Evolutionary conservation across 2,888 invertebrate species (phyloP).

Genomic region (Dichetophora obliterata): DNA sequence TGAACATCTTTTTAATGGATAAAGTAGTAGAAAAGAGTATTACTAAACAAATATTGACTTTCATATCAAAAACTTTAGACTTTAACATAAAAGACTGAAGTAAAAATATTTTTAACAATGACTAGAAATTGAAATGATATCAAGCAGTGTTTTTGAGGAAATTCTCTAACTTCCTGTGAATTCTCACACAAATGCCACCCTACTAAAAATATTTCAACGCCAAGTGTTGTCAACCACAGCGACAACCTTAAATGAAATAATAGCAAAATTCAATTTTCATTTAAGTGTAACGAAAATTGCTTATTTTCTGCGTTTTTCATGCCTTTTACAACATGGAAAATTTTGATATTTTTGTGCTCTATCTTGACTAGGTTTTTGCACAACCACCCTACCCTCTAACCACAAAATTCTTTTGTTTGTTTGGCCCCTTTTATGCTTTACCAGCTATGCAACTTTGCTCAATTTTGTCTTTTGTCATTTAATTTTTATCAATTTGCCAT

Average conservation of each 20-base stretch:
- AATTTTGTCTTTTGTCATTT: conserved; percentile 1
- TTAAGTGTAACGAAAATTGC: conserved; percentile 29
- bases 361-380: not conserved
- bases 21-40: no score
- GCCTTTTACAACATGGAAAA: not conserved
- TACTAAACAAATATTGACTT: not conserved
- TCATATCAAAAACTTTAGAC: no score
- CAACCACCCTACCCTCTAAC: not conserved
- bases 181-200: not conserved
- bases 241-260: conserved; percentile 11
- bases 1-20: no score
- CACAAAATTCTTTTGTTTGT: not conserved
- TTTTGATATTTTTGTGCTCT: not conserved
- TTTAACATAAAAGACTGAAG: no score
- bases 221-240: conserved; percentile 7
- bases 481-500: conserved; percentile 19
- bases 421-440: not conserved
- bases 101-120: no score
- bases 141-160: not conserved
- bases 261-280: conserved; percentile 34
- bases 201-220: not conserved
- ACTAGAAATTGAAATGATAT: not conserved
- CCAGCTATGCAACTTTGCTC: not conserved
- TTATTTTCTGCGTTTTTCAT: conserved; percentile 2
- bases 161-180: not conserved